Evolutionary conservation across 2,113 vertebrate genomes (phyloP).

Genomic region (Prinia subflava): DNA sequence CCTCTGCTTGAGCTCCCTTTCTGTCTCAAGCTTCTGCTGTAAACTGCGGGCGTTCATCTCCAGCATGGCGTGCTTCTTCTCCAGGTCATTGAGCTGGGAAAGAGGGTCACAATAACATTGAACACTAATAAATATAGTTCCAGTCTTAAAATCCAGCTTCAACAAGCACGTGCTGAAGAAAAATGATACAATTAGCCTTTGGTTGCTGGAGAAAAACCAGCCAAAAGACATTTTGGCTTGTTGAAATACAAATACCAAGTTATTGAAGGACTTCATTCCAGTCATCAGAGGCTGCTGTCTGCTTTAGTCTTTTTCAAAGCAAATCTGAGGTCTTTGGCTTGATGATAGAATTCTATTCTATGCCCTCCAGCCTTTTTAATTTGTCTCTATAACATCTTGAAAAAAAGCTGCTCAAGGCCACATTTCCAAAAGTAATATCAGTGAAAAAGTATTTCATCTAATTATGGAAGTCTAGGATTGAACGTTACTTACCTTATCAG

Average conservation of each 20-base stretch:
- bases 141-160: neutral
- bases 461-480: neutral
- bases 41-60: constrained; percentile 96
- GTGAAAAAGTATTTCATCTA: neutral
- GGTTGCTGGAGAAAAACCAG: neutral
- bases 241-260: neutral
- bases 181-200: neutral
- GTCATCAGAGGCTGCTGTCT: neutral
- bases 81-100: constrained; percentile 88
- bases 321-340: neutral
- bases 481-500: constrained; percentile 86
- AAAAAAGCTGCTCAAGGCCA: neutral
- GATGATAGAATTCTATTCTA: neutral
- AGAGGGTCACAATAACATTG: neutral
- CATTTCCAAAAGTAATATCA: neutral
- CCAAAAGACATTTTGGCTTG: neutral
- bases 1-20: constrained; percentile 94
- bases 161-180: neutral
- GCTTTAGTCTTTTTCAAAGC: neutral
- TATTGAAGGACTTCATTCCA: neutral
- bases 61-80: constrained; percentile 98
- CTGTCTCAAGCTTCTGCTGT: constrained; percentile 96
- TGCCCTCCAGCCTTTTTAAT: neutral
- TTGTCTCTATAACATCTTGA: neutral
- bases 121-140: neutral